Conservation (phyloP, 2,113 vertebrate species). For the Syrmaticus mikado region DNA sequence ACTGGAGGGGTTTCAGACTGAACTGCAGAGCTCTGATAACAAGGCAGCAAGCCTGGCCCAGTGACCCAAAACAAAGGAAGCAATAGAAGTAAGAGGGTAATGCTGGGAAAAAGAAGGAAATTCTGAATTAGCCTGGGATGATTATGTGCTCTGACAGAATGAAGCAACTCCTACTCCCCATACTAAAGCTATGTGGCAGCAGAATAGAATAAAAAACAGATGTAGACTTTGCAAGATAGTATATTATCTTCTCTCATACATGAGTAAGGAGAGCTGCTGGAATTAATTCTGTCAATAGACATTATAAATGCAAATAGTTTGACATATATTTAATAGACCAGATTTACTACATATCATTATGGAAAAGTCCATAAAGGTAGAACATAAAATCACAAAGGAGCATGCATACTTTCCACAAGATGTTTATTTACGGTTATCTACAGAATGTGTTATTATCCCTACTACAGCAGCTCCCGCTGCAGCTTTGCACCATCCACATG, state of each 20-base stretch:
- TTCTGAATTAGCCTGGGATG: conserved; percentile 74
- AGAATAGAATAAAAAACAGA: conserved; percentile 67
- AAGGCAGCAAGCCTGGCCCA: conserved; percentile 60
- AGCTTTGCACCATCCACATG: not conserved
- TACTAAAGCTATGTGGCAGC: conserved; percentile 61
- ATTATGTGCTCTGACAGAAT: conserved; percentile 83
- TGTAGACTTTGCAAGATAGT: conserved; percentile 18
- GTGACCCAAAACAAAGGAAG: conserved; percentile 72
- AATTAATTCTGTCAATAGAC: conserved; percentile 44
- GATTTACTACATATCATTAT: conserved; percentile 42
- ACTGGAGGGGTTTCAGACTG: conserved; percentile 65
- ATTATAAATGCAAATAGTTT: conserved; percentile 55
- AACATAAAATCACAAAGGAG: not conserved
- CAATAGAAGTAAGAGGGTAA: conserved; percentile 46
- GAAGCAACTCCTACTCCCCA: conserved; percentile 70
- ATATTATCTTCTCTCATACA: conserved; percentile 14
- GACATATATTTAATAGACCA: conserved; percentile 50
- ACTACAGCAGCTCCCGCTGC: not conserved
- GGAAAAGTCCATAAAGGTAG: not conserved
- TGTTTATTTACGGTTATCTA: not conserved
- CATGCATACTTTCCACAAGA: not conserved
- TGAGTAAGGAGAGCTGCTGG: not conserved
- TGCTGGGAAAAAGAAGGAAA: conserved; percentile 53
- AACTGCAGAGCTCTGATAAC: conserved; percentile 57
- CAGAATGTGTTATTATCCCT: not conserved